Evolutionary conservation across 2,113 vertebrate genomes (phyloP).

Genomic region (Lipotes vexillifer): DNA sequence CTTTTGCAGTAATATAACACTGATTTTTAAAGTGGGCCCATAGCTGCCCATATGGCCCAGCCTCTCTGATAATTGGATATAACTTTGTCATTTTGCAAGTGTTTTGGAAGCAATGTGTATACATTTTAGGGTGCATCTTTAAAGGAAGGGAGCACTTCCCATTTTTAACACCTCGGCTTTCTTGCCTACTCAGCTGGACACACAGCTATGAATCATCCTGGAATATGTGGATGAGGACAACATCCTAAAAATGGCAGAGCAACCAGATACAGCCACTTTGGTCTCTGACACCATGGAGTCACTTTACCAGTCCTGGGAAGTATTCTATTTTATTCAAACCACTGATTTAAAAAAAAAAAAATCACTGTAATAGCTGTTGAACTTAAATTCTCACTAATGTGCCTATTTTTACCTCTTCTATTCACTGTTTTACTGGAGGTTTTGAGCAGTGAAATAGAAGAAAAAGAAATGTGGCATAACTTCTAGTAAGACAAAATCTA

Average conservation of each 20-base stretch:
- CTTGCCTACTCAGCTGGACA: background rate
- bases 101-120: background rate
- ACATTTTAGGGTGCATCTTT: background rate
- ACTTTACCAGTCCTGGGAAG: background rate
- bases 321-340: background rate
- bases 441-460: background rate
- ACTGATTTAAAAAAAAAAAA: background rate
- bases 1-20: background rate
- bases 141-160: background rate
- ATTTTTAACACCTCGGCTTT: background rate
- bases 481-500: background rate
- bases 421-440: background rate
- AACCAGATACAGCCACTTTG: background rate
- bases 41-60: background rate
- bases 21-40: background rate
- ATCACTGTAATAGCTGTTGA: background rate
- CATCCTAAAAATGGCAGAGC: background rate
- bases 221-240: background rate
- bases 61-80: background rate
- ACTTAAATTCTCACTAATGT: background rate
- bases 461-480: background rate
- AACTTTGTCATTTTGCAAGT: background rate
- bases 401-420: background rate
- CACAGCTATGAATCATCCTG: background rate
- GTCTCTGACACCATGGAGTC: background rate